Base-by-base conservation (phyloP, 2,888 invertebrate species). In the Venustoraphidia nigricollis region DNA sequence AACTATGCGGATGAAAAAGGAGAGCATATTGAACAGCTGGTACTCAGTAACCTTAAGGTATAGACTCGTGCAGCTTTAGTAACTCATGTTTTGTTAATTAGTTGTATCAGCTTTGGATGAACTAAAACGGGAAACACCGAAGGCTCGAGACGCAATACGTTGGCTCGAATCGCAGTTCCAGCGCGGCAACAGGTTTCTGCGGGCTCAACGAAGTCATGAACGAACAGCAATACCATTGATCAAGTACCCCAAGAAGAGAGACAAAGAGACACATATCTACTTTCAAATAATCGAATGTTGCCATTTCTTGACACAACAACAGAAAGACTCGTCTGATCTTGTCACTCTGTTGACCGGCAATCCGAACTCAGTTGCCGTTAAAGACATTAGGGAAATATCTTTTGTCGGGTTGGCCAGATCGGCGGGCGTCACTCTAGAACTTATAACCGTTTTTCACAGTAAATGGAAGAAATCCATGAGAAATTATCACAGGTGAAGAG, bases 161-260 rank as follows among this genome's bases (percentile, higher is more conserved):
- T 95, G 93, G 93, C 70, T 95, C 53, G 94, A 94, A 66, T 71
- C 77, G 37, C 91, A 93, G 62, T 79, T 94, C 54, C 81, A 83
- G 55, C 81, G 81, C 53, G 94, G 94, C 10, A 91, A 90, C 57
- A 76, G 92, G 53, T 92, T 83, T 64, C 73, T 94, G 58, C 76
- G 91, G 55, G 84, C 91, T 0, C 94, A 94, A 67, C 79, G 90
- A 17, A 80, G 83, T 13, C 83, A 86, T 51, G 93, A 95, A 66
- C 76, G 81, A 34, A 71, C 81, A 44, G 72, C 84, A 2, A 68
- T 89, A 34, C 82, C 80, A 1, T 71, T 79, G 50, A 75, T 85
- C 44, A 84, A 83, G 66, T 79, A 82, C 56, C 81, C 86, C n/a
- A 81, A 80, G 60, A 81, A 83, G 59, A 80, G 82, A 60, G 84